Evolutionary conservation across 2,113 vertebrate genomes (phyloP), one percentile per base, ranked within the genome.

Genomic region (Chaenocephalus aceratus): DNA sequence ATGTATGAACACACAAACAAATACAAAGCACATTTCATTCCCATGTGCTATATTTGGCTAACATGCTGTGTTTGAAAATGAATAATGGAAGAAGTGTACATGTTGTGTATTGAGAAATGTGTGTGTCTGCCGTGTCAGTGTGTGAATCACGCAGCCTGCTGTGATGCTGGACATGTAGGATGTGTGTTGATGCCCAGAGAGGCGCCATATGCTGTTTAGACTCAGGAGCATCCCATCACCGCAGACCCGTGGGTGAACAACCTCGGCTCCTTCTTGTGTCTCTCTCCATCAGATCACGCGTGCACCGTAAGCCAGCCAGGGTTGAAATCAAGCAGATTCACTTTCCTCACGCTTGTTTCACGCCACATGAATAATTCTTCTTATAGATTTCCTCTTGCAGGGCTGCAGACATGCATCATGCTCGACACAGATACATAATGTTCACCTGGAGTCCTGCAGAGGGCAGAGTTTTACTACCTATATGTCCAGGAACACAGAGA

Each of bases 381-480:
- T 75, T 83, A 83, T 79, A 85, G 80, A 87, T 82, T 85, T 82
- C 76, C 52, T 63, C 58, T 61, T 72, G 59, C 53, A 41, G 14
- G 16, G 54, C 58, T 79, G 34, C 7, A 76, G 44, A 77, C 46
- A 48, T 41, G 36, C 36, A 51, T 41, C 77, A 75, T n/a, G 59
- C 48, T 23, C 0, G 56, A 80, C 48, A 53, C 57, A 15, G 60
- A 69, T 62, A 18, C 54, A 64, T 21, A 26, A 62, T 80, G 85
- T 91, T 73, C 90, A 61, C 48, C 65, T 56, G 34, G 61, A 68
- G 74, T 85, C 95, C 95, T 95, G 92, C 90, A 95, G 95, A 94
- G 94, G 95, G 95, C 95, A 95, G 93, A 93, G 89, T 94, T 94
- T 93, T 92, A 84, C 94, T 90, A 81, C 86, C 63, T 87, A 89